These are phyloP conservation scores for Telmatherina bonti DNA, from an alignment of 2,797 vertebrate genomes.

Conservation along the genomic window DNA sequence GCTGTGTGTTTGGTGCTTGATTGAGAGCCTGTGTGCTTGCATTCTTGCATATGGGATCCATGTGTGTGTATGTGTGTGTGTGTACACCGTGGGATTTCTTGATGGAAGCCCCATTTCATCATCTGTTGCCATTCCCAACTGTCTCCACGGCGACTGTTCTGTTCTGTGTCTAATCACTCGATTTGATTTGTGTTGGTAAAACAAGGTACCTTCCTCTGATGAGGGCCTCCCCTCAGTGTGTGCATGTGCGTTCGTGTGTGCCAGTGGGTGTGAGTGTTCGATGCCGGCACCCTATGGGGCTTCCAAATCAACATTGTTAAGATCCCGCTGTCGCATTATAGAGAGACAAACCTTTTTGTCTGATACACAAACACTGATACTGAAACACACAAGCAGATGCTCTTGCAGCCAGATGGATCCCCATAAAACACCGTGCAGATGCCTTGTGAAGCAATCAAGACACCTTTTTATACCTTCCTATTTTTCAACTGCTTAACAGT, in stretches of 20 bases:
- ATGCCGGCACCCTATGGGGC: constrained; percentile 63
- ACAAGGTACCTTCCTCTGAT: constrained; percentile 73
- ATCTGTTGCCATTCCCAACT: constrained; percentile 70
- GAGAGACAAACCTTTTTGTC: constrained; percentile 62
- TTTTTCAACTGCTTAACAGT: constrained; percentile 29
- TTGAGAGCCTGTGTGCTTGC: constrained; percentile 62
- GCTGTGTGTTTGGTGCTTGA: constrained; percentile 54
- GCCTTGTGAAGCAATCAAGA: constrained; percentile 49
- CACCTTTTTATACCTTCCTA: constrained; percentile 22
- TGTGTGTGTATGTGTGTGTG: constrained; percentile 52
- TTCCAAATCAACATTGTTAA: constrained; percentile 78
- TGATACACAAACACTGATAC: constrained; percentile 38
- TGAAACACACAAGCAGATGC: constrained; percentile 26
- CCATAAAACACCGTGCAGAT: constrained; percentile 21
- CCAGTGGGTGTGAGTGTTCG: constrained; percentile 44
- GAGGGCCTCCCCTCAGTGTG: constrained; percentile 67
- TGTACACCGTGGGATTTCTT: constrained; percentile 66
- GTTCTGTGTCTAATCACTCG: constrained; percentile 84
- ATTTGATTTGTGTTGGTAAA: constrained; percentile 86
- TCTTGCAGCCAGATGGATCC: constrained; percentile 17
- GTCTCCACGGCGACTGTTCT: constrained; percentile 68
- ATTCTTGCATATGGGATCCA: constrained; percentile 74
- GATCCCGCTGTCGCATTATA: constrained; percentile 77
- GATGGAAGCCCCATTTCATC: constrained; percentile 72
- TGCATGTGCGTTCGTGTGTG: constrained; percentile 22